phyloP scores from a whole-genome alignment of 2,888 invertebrate species.

The Clanis bilineata region DNA sequence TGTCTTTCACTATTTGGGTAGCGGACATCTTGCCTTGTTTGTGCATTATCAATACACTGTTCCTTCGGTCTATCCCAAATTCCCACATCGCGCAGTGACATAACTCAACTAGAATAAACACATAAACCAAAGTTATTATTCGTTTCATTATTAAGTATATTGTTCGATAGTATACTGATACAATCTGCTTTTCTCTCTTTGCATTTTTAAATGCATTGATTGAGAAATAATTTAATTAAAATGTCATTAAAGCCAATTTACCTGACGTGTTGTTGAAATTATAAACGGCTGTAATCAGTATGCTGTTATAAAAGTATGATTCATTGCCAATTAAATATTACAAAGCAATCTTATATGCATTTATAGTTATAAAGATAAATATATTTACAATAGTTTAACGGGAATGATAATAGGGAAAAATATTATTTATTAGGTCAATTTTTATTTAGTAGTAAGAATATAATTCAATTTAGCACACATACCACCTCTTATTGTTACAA shows the following conservation, averaged over 20 bases:
- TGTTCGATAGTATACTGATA: neutral
- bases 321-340: no score
- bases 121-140: neutral
- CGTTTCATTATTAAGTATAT: neutral
- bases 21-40: neutral
- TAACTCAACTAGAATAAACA: neutral
- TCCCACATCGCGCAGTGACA: neutral
- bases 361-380: no score
- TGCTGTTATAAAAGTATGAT: neutral
- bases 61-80: neutral
- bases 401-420: no score
- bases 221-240: neutral
- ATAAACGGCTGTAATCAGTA: neutral
- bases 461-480: no score
- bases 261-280: neutral
- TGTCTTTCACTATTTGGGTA: neutral
- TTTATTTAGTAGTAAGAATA: no score
- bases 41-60: neutral
- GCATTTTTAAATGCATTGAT: neutral
- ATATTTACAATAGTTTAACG: no score
- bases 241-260: neutral
- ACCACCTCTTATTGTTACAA: no score
- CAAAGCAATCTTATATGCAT: no score
- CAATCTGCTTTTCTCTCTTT: neutral
- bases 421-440: no score